Evolutionary conservation across 2,888 invertebrate genomes (phyloP).

Genomic region (Melieria crassipennis): DNA sequence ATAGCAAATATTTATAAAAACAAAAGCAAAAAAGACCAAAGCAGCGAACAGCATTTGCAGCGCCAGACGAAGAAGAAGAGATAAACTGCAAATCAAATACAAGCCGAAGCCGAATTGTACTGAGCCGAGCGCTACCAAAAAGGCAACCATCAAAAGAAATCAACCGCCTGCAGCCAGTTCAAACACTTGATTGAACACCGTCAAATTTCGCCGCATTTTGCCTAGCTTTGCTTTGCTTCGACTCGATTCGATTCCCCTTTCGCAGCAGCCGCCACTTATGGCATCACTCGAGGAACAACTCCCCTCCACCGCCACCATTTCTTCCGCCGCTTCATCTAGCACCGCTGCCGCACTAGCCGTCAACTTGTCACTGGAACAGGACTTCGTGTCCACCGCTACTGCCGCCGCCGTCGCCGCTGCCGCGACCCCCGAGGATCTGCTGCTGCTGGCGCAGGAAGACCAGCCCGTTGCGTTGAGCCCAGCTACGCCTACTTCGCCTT

Average conservation of each 20-base stretch:
- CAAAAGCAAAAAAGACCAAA: constrained; percentile 1
- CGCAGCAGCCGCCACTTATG: constrained; percentile 46
- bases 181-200: not conserved
- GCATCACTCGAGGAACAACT: constrained; percentile 51
- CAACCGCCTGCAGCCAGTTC: not conserved
- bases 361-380: constrained; percentile 8
- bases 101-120: not conserved
- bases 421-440: not conserved
- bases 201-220: not conserved
- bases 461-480: not conserved
- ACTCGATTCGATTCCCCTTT: too few species aligned
- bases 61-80: constrained; percentile 29
- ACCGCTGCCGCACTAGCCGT: constrained; percentile 16
- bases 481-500: not conserved
- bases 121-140: not conserved
- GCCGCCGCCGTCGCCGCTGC: constrained; percentile 11
- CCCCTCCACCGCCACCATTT: constrained; percentile 31
- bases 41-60: constrained; percentile 30
- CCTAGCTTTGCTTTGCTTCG: not conserved
- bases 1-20: constrained; percentile 2
- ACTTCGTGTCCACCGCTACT: not conserved
- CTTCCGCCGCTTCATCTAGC: constrained; percentile 26
- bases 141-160: constrained; percentile 33
- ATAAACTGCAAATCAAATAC: constrained; percentile 32
- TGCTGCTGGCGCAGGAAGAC: constrained; percentile 2